These are phyloP conservation scores for Idaea aversata DNA, from an alignment of 2,888 invertebrate species.

Conservation along the genomic window DNA sequence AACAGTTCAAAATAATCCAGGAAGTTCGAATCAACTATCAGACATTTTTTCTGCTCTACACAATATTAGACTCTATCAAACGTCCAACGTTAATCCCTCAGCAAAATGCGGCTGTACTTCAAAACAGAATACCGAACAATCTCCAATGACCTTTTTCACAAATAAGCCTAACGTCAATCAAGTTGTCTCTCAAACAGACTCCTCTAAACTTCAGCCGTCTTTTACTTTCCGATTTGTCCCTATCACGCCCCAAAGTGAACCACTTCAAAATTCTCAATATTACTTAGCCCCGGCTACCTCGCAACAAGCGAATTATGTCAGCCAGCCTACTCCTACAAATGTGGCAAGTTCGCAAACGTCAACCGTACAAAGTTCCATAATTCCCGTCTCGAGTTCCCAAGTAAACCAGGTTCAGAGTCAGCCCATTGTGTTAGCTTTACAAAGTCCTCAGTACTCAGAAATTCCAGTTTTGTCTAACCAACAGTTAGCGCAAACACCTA, in stretches of 20 bases:
- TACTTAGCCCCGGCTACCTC: constrained; percentile 13
- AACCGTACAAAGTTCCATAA: constrained; percentile 15
- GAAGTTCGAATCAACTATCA: constrained; percentile 17
- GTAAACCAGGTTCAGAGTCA: constrained; percentile 15
- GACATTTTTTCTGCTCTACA: constrained; percentile 23
- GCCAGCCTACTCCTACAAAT: constrained; percentile 8
- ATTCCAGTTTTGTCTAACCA: constrained; percentile 14
- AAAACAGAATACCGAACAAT: constrained; percentile 6
- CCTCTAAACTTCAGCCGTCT: constrained; percentile 15
- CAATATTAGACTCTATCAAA: constrained; percentile 17
- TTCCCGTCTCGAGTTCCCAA: constrained; percentile 13
- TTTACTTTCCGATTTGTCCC: constrained; percentile 22
- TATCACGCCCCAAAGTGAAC: constrained; percentile 13
- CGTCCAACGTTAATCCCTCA: constrained; percentile 5
- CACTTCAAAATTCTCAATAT: constrained; percentile 15
- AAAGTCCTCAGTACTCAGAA: constrained; percentile 14
- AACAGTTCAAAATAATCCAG: constrained; percentile 23
- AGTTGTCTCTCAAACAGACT: constrained; percentile 10
- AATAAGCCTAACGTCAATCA: constrained; percentile 13
- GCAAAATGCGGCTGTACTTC: neutral
- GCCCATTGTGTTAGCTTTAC: constrained; percentile 23
- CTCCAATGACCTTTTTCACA: constrained; percentile 2
- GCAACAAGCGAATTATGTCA: constrained; percentile 8
- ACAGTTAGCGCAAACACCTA: constrained; percentile 26
- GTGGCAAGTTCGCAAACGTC: constrained; percentile 13